These are phyloP conservation scores for Stratiolaelaps scimitus DNA, from an alignment of 1,140 invertebrate genomes.

Conservation along the genomic window DNA sequence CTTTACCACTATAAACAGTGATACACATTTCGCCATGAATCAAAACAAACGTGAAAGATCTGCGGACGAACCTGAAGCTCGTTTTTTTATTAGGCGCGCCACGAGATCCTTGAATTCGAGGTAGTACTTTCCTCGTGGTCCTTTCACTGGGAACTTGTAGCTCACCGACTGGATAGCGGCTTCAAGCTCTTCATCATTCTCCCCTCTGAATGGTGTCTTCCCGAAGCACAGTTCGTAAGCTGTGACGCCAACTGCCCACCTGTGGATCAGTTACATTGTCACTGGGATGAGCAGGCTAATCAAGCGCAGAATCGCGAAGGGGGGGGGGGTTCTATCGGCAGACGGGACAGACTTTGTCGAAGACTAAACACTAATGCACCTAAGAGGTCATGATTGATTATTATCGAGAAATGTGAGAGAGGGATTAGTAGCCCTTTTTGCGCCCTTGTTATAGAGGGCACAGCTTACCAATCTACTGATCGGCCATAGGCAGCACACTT, in stretches of 20 bases:
- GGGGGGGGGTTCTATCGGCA: too few species aligned
- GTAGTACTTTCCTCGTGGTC: neutral
- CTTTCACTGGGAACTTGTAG: conserved; percentile 7
- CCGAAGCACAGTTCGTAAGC: conserved; percentile 24
- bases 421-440: neutral
- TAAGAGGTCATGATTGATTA: too few species aligned
- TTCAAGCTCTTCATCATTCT: conserved; percentile 19
- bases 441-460: conserved; percentile 9
- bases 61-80: conserved; percentile 7
- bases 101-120: conserved; percentile 19
- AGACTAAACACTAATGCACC: too few species aligned
- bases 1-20: too few species aligned
- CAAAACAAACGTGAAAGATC: too few species aligned
- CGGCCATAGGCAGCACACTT: conserved; percentile 5
- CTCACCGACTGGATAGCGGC: conserved; percentile 3
- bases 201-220: conserved; percentile 1
- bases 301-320: too few species aligned
- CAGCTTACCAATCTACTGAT: conserved; percentile 19
- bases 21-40: too few species aligned
- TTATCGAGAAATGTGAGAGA: neutral
- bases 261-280: neutral
- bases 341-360: too few species aligned
- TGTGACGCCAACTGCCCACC: conserved; percentile 21
- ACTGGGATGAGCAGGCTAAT: too few species aligned
- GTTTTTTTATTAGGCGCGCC: conserved; percentile 12